Percentiles rank a stretch among this genome's conserved stretches.
phyloP scores from a whole-genome alignment of 2,797 vertebrate species.

The Toxotes lorentzi region DNA sequence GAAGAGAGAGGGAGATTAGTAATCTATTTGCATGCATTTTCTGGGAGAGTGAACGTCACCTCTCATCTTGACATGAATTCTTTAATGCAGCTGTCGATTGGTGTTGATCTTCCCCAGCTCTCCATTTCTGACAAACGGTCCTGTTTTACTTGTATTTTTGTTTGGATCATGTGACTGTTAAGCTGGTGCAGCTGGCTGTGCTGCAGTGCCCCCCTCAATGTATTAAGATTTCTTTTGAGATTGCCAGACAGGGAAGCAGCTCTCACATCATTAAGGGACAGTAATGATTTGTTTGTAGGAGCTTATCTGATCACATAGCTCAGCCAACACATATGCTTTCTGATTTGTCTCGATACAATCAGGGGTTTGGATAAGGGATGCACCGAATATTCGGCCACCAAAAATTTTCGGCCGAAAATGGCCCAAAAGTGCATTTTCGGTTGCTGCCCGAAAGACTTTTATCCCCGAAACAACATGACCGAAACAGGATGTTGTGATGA shows the following conservation, averaged over 20 bases:
- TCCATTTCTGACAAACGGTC: neutral
- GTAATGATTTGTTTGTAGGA: slow-evolving; percentile 65
- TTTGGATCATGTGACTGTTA: slow-evolving; percentile 6
- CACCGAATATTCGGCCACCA: no score
- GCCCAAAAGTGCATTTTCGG: no score
- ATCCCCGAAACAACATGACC: no score
- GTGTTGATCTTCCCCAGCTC: neutral
- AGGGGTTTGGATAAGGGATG: no score
- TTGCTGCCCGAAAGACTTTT: no score
- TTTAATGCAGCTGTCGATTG: neutral
- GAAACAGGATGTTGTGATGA: no score
- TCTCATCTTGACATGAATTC: slow-evolving; percentile 2
- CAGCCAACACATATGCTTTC: slow-evolving; percentile 14
- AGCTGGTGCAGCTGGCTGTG: slow-evolving; percentile 26
- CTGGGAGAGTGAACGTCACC: slow-evolving; percentile 3
- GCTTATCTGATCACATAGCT: slow-evolving; percentile 45
- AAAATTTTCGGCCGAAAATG: no score
- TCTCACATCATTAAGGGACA: slow-evolving; percentile 52
- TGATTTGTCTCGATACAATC: neutral
- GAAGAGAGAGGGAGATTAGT: neutral
- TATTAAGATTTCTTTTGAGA: slow-evolving; percentile 37
- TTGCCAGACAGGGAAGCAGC: slow-evolving; percentile 37
- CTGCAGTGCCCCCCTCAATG: slow-evolving; percentile 23
- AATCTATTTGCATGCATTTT: slow-evolving; percentile 6
- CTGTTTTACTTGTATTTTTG: neutral